Evolutionary conservation across 1,140 invertebrate species (phyloP), one percentile per base, ranked within the genome.

Genomic region (Diorhabda elongata): DNA sequence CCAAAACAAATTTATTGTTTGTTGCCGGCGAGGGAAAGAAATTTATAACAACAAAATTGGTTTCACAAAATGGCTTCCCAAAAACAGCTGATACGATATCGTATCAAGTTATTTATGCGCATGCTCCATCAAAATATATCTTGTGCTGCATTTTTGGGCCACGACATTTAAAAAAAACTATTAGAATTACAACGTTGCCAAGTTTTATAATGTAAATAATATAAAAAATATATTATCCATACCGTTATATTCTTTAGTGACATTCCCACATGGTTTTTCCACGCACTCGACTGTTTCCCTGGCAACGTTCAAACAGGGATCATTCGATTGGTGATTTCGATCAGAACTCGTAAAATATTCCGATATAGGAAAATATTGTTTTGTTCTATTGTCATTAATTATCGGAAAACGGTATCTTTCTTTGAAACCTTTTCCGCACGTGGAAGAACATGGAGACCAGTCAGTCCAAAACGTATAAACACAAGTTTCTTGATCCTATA

Each of bases 391-490:
- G 4, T 61, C 71, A 52, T 60, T 56, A 41, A 69, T 69, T 3
- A 75, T 61, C 3, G 71, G 72, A 9, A 79, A 57, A 66, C 88
- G 79, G 4, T 84, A 86, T 64, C 90, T 80, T 66, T 86, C 82
- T 78, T 87, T 85, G 5, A 87, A 78, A 0, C 89, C 89, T 76
- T 85, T 84, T 2, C 87, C 89, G 74, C 89, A 90, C 8, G 84
- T 82, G 3, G 83, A 84, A 41, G 87, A 89, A 78, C 89, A 91
- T 0, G 87, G 87, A 0, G 86, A 86, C 88, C 88, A 91, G 58
- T 87, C 81, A 7, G 85, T 85, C 88, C 88, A 89, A 0, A 69
- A 58, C 56, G 67, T 73, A 52, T 76, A 66, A n/a, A 68, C 73
- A 59, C 79, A 80, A 44, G 78, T 69, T 61, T 68, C 44, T 42